These are phyloP conservation scores for Galeruca laticollis DNA, from an alignment of 2,888 invertebrate species.

Conservation along the genomic window DNA sequence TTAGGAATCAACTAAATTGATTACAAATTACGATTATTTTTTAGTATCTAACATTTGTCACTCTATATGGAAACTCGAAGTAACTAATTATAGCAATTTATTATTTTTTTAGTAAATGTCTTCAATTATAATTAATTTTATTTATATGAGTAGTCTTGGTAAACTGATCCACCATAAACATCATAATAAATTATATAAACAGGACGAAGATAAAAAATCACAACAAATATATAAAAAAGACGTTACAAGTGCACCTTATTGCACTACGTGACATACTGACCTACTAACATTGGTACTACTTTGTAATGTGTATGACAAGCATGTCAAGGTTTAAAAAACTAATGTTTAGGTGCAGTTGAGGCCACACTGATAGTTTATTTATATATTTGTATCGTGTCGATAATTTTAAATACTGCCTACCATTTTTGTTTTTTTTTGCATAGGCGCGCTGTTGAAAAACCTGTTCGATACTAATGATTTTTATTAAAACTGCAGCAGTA, in stretches of 20 bases:
- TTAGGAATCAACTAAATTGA: too few relatives aligned
- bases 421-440: slow-evolving; percentile 27
- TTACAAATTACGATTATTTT: too few relatives aligned
- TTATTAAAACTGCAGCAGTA: too few relatives aligned
- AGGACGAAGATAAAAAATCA: neutral
- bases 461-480: neutral
- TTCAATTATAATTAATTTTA: too few relatives aligned
- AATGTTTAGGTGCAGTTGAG: slow-evolving; percentile 49
- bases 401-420: slow-evolving; percentile 20
- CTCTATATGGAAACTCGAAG: too few relatives aligned
- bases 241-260: slow-evolving; percentile 19
- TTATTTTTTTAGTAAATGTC: too few relatives aligned
- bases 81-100: too few relatives aligned
- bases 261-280: slow-evolving; percentile 57
- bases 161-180: neutral
- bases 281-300: slow-evolving; percentile 61
- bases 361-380: slow-evolving; percentile 44
- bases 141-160: too few relatives aligned
- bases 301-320: slow-evolving; percentile 46
- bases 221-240: slow-evolving; percentile 2
- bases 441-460: slow-evolving; percentile 8
- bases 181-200: neutral
- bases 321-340: slow-evolving; percentile 50
- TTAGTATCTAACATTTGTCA: too few relatives aligned
- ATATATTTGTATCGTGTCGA: slow-evolving; percentile 32